Conservation (phyloP, 2,888 invertebrate genomes). For the Morpho helenor region DNA sequence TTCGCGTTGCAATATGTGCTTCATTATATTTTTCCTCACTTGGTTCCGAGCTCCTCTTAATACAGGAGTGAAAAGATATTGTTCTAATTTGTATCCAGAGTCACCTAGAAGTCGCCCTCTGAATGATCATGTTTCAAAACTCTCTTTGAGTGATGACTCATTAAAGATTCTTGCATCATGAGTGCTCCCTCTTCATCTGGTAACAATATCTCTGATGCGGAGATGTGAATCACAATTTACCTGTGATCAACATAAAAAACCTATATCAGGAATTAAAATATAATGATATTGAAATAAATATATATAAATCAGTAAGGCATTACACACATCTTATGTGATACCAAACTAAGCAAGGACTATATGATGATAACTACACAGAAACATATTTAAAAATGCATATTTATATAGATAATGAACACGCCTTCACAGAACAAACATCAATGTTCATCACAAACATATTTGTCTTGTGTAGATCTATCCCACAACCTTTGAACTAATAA, state of each 20-base stretch:
- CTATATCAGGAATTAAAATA: background rate
- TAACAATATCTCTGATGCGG: constrained; percentile 11
- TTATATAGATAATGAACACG: background rate
- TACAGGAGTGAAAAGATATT: constrained; percentile 26
- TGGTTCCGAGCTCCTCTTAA: constrained; percentile 10
- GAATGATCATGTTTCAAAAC: constrained; percentile 21
- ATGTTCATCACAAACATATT: background rate
- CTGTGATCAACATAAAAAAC: background rate
- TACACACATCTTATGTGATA: too few species aligned
- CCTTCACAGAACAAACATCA: background rate
- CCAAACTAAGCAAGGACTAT: too few species aligned
- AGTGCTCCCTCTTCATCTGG: background rate
- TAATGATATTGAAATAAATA: background rate
- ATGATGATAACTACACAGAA: too few species aligned
- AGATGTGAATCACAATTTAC: constrained; percentile 12
- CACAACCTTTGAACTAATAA: too few species aligned
- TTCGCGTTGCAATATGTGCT: constrained; percentile 24
- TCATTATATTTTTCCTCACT: constrained; percentile 26
- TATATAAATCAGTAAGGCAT: too few species aligned
- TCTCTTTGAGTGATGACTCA: constrained; percentile 4
- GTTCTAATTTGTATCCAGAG: constrained; percentile 21
- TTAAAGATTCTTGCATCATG: constrained; percentile 9
- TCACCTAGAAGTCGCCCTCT: constrained; percentile 26
- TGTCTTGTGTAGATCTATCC: too few species aligned
- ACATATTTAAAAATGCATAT: too few species aligned